phyloP scores from a whole-genome alignment of 2,797 vertebrate species.

The Iguana delicatissima region DNA sequence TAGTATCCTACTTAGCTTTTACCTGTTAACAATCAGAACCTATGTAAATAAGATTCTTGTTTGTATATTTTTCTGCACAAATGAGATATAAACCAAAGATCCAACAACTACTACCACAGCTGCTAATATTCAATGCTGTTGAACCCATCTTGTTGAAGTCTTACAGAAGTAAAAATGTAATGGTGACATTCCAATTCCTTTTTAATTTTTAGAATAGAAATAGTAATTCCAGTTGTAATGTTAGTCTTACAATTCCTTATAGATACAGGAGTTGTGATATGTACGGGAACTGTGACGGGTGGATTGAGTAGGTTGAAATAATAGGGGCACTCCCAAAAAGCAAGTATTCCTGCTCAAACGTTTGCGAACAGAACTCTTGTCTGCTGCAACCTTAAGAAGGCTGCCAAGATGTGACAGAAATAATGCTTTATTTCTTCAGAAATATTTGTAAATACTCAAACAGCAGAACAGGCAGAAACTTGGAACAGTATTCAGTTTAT shows the following conservation, averaged over 20 bases:
- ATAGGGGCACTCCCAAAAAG: background rate
- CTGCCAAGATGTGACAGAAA: background rate
- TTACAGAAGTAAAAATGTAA: background rate
- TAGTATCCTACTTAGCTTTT: background rate
- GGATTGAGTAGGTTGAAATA: background rate
- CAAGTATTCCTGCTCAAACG: background rate
- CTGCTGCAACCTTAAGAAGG: background rate
- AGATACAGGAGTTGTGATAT: background rate
- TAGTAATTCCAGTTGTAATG: background rate
- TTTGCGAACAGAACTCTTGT: background rate
- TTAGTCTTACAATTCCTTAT: background rate
- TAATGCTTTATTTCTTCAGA: background rate
- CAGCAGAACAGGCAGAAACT: slow-evolving; percentile 16
- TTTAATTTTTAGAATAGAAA: background rate
- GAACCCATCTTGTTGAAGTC: background rate
- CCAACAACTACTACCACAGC: background rate
- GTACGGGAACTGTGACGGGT: background rate
- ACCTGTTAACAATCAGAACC: background rate
- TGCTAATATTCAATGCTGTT: background rate
- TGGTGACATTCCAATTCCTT: background rate
- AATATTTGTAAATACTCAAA: background rate
- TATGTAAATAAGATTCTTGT: slow-evolving; percentile 19
- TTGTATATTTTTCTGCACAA: background rate
- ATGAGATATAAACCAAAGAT: background rate
- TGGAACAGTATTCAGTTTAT: background rate